Base-by-base conservation (phyloP, 2,888 invertebrate genomes). In the Yponomeuta plumbellus region DNA sequence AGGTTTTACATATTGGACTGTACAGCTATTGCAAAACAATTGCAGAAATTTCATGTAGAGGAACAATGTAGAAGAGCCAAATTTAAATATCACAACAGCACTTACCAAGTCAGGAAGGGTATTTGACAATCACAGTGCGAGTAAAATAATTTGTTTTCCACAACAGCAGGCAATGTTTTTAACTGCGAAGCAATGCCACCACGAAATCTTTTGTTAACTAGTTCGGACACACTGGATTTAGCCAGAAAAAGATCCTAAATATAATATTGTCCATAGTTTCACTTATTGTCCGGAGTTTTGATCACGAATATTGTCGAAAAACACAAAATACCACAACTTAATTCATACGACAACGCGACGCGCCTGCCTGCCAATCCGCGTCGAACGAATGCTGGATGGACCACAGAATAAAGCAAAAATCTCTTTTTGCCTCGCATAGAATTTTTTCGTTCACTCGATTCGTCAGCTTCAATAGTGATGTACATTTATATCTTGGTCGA, bases 81-180 rank as follows among this genome's bases (percentile, higher is more conserved):
- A 52, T 52, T 17, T 52, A 52, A 52, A 34, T 34, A 34, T 34
- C 34, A 34, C 34, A 8, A 17, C 44, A 52, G 17, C 17, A 52
- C 44, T 52, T 52, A 52, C 44, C 17, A 52, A 52, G 44, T 17
- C 44, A 52, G 44, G 5, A 52, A 52, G 44, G 17, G 44, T 17
- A 52, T 52, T 52, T 52, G 17, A 52, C 44, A 52, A 61, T 61
- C 61, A 40, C 61, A 44, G 52, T 22, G 44, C 11, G 10, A 56
- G 44, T 61, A 61, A 17, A 62, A 34, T 34, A 34, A 52, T 52
- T 52, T 52, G 44, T 52, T 52, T 52, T 52, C 44, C 10, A 52
- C 44, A 17, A 5, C 44, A 52, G 65, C 72, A 77, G 2, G 44
- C 44, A 52, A 52, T 59, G 59, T 59, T 23, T 59, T 22, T 59